Conservation (phyloP, 2,113 vertebrate genomes). For the Etheostoma cragini region DNA sequence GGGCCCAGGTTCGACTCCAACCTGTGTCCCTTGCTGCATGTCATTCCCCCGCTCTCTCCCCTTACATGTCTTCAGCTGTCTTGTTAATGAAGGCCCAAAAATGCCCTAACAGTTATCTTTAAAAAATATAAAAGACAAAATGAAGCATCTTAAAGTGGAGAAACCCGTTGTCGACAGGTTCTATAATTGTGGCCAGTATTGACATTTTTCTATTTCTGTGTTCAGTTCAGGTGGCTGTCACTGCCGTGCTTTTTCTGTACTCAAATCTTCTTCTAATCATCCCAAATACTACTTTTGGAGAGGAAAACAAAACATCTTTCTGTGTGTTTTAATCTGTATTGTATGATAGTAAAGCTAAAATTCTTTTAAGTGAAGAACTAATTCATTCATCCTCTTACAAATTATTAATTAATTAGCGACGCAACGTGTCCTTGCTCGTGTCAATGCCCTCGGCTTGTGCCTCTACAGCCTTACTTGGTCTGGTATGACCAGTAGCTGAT, state of each 20-base stretch:
- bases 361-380: background rate
- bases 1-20: no score
- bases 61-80: no score
- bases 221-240: background rate
- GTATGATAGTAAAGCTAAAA: background rate
- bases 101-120: no score
- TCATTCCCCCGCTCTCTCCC: no score
- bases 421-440: background rate
- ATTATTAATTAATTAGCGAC: background rate
- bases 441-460: background rate
- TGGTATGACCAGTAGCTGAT: background rate
- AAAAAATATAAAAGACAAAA: background rate
- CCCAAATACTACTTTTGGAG: background rate
- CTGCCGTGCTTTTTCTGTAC: background rate
- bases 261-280: background rate
- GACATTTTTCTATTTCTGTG: background rate
- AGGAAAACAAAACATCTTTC: background rate
- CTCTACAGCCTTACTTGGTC: background rate
- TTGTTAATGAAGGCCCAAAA: no score
- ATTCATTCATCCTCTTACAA: background rate
- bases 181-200: background rate
- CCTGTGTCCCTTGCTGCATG: no score
- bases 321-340: background rate
- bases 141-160: background rate
- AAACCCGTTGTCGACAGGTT: background rate